Percentiles rank a stretch among this genome's conserved stretches.
phyloP scores from a whole-genome alignment of 2,888 invertebrate species.

The Ochropleura plecta region DNA sequence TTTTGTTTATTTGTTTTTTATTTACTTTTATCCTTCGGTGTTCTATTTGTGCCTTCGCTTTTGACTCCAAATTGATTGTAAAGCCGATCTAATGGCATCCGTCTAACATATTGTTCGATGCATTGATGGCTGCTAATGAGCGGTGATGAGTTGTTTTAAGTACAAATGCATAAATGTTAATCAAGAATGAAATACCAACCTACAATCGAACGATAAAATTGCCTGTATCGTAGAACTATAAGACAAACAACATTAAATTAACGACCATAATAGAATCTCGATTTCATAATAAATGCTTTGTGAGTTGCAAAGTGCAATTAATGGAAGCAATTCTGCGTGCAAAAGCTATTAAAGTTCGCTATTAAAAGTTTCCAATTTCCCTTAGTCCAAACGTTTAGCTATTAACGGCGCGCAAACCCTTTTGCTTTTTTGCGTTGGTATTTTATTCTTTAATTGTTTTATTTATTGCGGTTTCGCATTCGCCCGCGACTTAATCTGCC shows the following conservation, averaged over 20 bases:
- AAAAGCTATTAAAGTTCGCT: conserved; percentile 81
- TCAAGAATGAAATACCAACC: conserved; percentile 60
- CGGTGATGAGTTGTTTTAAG: conserved; percentile 72
- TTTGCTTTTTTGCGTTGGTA: conserved; percentile 74
- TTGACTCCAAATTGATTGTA: conserved; percentile 89
- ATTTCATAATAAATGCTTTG: conserved; percentile 76
- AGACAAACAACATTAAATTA: conserved; percentile 74
- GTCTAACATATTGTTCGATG: conserved; percentile 83
- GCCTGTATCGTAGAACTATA: conserved; percentile 63
- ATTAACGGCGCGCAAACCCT: conserved; percentile 73
- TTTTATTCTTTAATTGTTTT: conserved; percentile 84
- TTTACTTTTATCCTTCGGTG: conserved; percentile 88
- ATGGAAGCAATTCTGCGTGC: conserved; percentile 82
- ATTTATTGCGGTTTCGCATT: conserved; percentile 77
- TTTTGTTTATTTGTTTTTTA: conserved; percentile 89
- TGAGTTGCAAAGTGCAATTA: conserved; percentile 75
- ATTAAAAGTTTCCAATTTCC: conserved; percentile 84
- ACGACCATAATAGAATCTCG: conserved; percentile 73
- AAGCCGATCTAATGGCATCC: conserved; percentile 86
- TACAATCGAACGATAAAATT: conserved; percentile 71
- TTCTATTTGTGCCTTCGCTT: conserved; percentile 83
- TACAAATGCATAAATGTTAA: conserved; percentile 54
- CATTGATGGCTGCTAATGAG: conserved; percentile 87
- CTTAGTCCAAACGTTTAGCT: conserved; percentile 75
- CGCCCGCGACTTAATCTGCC: conserved; percentile 73